phyloP scores from a whole-genome alignment of 1,140 invertebrate genomes.

The Zaprionus africanus region DNA sequence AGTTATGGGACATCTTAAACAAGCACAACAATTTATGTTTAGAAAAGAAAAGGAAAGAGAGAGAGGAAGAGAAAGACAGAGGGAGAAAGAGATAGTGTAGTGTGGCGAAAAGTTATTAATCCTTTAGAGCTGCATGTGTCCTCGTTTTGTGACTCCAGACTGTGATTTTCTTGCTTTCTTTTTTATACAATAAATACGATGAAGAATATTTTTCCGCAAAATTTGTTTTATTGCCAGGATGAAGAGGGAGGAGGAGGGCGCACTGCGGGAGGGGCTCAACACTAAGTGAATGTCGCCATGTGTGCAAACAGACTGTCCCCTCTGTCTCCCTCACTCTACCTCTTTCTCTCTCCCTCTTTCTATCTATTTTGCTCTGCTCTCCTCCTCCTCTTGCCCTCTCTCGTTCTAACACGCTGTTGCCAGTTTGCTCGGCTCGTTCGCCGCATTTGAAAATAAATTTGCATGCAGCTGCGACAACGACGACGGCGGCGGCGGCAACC shows the following conservation, averaged over 20 bases:
- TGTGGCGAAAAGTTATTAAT: constrained; percentile 41
- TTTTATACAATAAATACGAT: constrained; percentile 20
- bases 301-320: constrained; percentile 59
- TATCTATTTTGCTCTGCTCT: not conserved
- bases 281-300: constrained; percentile 38
- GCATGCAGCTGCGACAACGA: constrained; percentile 56
- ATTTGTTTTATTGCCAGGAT: constrained; percentile 70
- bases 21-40: constrained; percentile 55
- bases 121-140: constrained; percentile 50
- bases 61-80: too few species aligned
- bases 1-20: constrained; percentile 3
- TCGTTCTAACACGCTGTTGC: constrained; percentile 5
- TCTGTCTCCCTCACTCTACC: too few species aligned
- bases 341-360: too few species aligned
- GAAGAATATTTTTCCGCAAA: constrained; percentile 63
- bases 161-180: constrained; percentile 35
- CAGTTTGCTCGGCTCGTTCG: constrained; percentile 47
- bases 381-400: not conserved
- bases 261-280: not conserved
- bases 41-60: not conserved
- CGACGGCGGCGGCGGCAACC: constrained; percentile 46
- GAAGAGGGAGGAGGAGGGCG: not conserved
- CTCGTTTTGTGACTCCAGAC: constrained; percentile 14
- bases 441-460: constrained; percentile 80
- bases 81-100: not conserved